Percentiles rank a stretch among this genome's conserved stretches.
Conservation (phyloP, 92 coral and sea anemone genomes). For the Meandrina meandrites region DNA sequence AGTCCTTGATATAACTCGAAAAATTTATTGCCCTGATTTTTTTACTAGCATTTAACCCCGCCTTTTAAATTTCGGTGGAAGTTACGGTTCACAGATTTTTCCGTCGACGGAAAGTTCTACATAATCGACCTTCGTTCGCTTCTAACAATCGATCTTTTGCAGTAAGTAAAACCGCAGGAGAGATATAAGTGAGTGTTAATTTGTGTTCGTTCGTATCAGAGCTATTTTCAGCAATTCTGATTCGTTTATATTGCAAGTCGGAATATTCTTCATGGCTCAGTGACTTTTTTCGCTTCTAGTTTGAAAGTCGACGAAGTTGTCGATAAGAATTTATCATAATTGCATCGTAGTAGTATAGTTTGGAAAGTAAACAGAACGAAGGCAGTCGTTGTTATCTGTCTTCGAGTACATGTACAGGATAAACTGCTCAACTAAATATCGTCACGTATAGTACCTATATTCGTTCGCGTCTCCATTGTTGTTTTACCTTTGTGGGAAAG, state of each 20-base stretch:
- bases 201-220: background rate
- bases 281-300: background rate
- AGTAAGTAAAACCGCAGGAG: background rate
- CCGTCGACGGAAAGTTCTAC: background rate
- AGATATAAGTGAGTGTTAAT: slow-evolving; percentile 1
- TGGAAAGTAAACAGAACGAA: slow-evolving; percentile 11
- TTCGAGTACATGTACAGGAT: background rate
- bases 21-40: background rate
- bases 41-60: background rate
- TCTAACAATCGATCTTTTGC: background rate
- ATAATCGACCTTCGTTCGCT: background rate
- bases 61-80: background rate
- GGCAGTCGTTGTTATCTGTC: background rate
- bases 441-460: slow-evolving; percentile 10
- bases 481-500: background rate
- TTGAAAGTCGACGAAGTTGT: background rate
- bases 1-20: background rate
- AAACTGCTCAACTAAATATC: slow-evolving; percentile 11
- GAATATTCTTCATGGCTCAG: slow-evolving; percentile 11
- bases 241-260: background rate
- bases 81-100: slow-evolving; percentile 2
- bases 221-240: background rate
- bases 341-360: slow-evolving; percentile 6
- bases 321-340: slow-evolving; percentile 8
- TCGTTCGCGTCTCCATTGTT: slow-evolving; percentile 7